These are phyloP conservation scores for Psophia crepitans DNA, from an alignment of 2,113 vertebrate genomes.

Conservation along the genomic window DNA sequence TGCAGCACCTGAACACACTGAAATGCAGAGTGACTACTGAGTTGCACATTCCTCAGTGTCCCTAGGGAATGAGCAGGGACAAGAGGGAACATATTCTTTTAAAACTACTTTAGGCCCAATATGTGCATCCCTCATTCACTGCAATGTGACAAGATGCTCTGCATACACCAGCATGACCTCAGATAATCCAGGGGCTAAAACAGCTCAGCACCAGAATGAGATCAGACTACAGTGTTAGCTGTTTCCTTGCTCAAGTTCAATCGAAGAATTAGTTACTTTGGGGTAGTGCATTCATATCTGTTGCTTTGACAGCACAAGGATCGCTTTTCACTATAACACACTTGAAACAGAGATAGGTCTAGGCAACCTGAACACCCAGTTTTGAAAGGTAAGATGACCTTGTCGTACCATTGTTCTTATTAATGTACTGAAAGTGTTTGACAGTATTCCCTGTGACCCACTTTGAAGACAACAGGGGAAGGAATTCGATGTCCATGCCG, in stretches of 20 bases:
- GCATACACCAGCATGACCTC: neutral
- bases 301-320: neutral
- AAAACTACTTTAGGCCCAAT: neutral
- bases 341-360: neutral
- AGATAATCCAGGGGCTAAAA: neutral
- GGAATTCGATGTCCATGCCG: neutral
- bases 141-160: neutral
- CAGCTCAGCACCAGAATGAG: neutral
- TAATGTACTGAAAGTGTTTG: neutral
- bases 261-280: neutral
- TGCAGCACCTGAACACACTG: neutral
- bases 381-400: neutral
- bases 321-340: neutral
- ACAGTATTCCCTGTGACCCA: neutral
- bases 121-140: neutral
- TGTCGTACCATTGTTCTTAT: neutral
- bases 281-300: neutral
- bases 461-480: neutral
- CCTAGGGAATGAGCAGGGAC: neutral
- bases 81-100: accelerated
- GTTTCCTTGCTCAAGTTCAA: neutral
- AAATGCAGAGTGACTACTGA: neutral
- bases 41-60: neutral
- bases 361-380: neutral
- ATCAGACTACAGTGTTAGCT: neutral